These are phyloP conservation scores for Drosophila kikkawai DNA, from an alignment of 1,140 invertebrate genomes.

Conservation along the genomic window DNA sequence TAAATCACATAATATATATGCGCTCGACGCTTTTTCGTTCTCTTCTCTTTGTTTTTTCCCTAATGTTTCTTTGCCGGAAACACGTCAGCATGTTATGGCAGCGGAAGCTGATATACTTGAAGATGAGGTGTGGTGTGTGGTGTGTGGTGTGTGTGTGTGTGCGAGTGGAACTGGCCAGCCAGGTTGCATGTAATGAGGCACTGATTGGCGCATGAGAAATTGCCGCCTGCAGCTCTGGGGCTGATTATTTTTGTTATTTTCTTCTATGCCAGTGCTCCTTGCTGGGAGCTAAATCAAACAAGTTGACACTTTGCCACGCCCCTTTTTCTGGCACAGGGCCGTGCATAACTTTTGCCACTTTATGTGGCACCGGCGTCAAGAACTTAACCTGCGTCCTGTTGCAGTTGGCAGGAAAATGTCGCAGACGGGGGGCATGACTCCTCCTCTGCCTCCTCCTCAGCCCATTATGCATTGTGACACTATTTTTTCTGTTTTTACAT, in stretches of 20 bases:
- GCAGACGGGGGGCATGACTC: slow-evolving; percentile 13
- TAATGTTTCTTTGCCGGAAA: slow-evolving; percentile 68
- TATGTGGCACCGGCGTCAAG: slow-evolving; percentile 75
- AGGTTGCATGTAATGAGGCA: slow-evolving; percentile 78
- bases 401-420: slow-evolving; percentile 65
- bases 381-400: slow-evolving; percentile 81
- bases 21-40: slow-evolving; percentile 21
- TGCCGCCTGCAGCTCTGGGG: slow-evolving; percentile 39
- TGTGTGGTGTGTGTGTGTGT: neutral
- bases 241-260: slow-evolving; percentile 62
- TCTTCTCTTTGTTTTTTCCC: slow-evolving; percentile 29
- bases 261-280: slow-evolving; percentile 7
- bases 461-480: slow-evolving; percentile 79
- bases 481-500: slow-evolving; percentile 31
- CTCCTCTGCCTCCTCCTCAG: slow-evolving; percentile 38
- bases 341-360: slow-evolving; percentile 77
- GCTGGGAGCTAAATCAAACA: slow-evolving; percentile 72
- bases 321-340: slow-evolving; percentile 42
- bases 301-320: slow-evolving; percentile 74
- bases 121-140: neutral
- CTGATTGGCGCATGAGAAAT: slow-evolving; percentile 80
- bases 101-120: slow-evolving; percentile 71
- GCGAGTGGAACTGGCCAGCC: neutral
- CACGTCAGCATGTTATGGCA: slow-evolving; percentile 77
- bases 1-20: slow-evolving; percentile 59